phyloP scores from a whole-genome alignment of 2,888 invertebrate genomes.

The Torymus auratus region DNA sequence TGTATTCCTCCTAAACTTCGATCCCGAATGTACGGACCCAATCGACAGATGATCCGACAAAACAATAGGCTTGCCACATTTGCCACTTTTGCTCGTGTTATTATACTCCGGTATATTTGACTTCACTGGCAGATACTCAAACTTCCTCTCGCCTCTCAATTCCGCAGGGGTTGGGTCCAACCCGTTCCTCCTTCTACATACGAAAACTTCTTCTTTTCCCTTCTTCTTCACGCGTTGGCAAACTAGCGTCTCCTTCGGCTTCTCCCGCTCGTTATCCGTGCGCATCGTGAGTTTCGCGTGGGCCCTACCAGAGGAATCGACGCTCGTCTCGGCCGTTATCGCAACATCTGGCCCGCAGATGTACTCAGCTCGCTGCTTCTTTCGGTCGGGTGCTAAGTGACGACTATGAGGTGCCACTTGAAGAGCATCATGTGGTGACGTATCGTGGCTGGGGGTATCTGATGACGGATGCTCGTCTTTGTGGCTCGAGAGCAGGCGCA shows the following conservation, averaged over 20 bases:
- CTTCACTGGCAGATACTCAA: conserved; percentile 39
- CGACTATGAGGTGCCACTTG: no score
- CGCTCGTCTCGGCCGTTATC: conserved; percentile 42
- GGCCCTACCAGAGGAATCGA: conserved; percentile 36
- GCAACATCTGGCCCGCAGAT: background rate
- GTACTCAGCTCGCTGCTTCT: background rate
- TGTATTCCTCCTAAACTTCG: no score
- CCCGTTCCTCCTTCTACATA: conserved; percentile 56
- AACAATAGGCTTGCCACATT: background rate
- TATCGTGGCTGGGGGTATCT: background rate
- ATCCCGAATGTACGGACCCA: no score
- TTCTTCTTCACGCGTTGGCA: no score
- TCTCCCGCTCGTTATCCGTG: conserved; percentile 49
- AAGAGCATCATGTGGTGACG: background rate
- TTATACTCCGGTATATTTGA: conserved; percentile 17
- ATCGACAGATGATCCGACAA: no score
- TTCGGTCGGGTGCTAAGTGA: no score
- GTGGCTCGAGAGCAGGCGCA: background rate
- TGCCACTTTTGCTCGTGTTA: no score
- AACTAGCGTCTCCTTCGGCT: background rate
- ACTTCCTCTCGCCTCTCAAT: conserved; percentile 37
- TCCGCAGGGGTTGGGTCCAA: conserved; percentile 56
- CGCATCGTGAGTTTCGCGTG: conserved; percentile 27
- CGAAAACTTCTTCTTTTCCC: no score
- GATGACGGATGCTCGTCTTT: background rate